These are phyloP conservation scores for Limnephilus auricula DNA, from an alignment of 2,888 invertebrate genomes.

Conservation along the genomic window DNA sequence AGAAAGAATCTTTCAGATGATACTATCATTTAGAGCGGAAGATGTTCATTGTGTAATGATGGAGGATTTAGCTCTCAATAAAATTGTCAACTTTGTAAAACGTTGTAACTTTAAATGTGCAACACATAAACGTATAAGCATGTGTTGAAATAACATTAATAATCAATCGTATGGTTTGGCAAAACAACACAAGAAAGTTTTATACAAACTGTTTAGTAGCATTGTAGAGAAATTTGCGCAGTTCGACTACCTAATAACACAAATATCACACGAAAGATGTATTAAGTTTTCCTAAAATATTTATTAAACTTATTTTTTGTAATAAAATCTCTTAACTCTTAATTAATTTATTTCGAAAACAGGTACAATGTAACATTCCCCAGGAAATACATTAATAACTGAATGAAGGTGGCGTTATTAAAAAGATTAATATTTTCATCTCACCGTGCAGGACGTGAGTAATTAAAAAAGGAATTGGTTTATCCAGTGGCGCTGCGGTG, in stretches of 20 bases:
- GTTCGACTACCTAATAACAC: not conserved
- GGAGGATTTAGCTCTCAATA: too few species aligned
- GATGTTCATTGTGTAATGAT: too few species aligned
- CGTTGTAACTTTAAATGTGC: not conserved
- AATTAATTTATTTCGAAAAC: not conserved
- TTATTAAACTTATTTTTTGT: too few species aligned
- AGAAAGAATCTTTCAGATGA: too few species aligned
- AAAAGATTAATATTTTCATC: slow-evolving; percentile 17
- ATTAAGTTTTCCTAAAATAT: too few species aligned
- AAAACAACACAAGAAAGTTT: too few species aligned
- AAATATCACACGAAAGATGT: not conserved
- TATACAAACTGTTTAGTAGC: too few species aligned
- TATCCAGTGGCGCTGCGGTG: slow-evolving; percentile 9
- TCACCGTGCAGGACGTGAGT: slow-evolving; percentile 16
- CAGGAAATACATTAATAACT: not conserved
- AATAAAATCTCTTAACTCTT: not conserved
- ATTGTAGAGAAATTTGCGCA: not conserved
- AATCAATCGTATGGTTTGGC: too few species aligned
- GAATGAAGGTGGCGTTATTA: not conserved
- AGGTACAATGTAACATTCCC: not conserved
- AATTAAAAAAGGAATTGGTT: slow-evolving; percentile 37
- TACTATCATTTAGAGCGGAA: too few species aligned
- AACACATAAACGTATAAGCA: not conserved
- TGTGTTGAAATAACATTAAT: not conserved
- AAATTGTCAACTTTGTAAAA: too few species aligned